phyloP scores from a whole-genome alignment of 2,797 vertebrate species.

The Lacerta agilis region DNA sequence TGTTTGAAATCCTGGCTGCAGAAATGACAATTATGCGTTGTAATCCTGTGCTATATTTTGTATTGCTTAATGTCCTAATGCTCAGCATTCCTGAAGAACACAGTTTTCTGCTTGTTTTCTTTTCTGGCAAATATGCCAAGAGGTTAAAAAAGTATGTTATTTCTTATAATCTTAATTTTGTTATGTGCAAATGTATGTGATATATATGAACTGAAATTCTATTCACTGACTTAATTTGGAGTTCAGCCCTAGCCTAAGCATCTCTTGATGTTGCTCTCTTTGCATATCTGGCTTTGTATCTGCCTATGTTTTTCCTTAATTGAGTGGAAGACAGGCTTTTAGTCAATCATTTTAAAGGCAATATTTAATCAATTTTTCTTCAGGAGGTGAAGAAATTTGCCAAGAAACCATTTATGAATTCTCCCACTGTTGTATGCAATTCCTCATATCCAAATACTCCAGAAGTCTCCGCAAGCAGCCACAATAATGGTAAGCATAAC shows the following conservation, averaged over 20 bases:
- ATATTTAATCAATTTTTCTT: background rate
- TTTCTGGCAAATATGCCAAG: background rate
- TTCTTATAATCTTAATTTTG: background rate
- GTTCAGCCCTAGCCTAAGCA: background rate
- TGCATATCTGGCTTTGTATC: background rate
- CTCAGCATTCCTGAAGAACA: background rate
- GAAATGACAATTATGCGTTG: background rate
- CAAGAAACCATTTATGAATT: constrained; percentile 8
- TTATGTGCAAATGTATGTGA: background rate
- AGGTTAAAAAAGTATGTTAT: background rate
- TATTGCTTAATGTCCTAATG: background rate
- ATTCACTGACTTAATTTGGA: background rate
- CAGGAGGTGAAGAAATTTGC: background rate
- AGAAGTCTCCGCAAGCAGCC: background rate
- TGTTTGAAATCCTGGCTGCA: constrained; percentile 8
- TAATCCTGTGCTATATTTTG: background rate
- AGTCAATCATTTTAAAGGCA: background rate
- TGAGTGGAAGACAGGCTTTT: background rate
- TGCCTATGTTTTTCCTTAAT: background rate
- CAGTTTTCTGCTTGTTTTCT: background rate
- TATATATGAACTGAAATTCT: background rate
- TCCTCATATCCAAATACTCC: background rate
- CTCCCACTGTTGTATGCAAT: background rate
- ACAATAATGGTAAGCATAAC: background rate
- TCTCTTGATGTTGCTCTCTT: background rate